Evolutionary conservation across 1,140 invertebrate species (phyloP).

Genomic region (Psilanteris sp.): DNA sequence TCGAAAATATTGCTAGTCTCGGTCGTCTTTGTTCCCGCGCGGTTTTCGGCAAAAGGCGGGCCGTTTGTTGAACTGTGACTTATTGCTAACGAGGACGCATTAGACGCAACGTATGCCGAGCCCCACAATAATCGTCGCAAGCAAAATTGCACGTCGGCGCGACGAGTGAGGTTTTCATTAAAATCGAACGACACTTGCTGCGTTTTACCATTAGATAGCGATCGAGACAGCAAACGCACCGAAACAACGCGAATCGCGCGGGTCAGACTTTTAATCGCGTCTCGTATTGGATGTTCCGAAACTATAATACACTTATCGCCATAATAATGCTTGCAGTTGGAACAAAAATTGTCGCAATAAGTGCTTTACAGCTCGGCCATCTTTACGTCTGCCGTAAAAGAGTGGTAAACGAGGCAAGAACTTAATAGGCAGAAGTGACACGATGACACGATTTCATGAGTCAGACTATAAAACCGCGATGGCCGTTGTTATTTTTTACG

Average conservation of each 20-base stretch:
- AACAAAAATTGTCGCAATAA: slow-evolving; percentile 1
- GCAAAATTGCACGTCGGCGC: too few relatives aligned
- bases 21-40: too few relatives aligned
- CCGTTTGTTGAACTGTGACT: too few relatives aligned
- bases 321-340: slow-evolving; percentile 8
- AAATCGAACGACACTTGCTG: slow-evolving; percentile 2
- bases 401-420: slow-evolving; percentile 1
- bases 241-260: neutral
- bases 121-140: too few relatives aligned
- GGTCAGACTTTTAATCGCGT: slow-evolving; percentile 4
- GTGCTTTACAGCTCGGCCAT: slow-evolving; percentile 7
- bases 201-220: neutral
- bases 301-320: slow-evolving; percentile 15
- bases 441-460: slow-evolving; percentile 15
- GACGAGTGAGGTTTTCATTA: slow-evolving; percentile 11
- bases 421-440: slow-evolving; percentile 12
- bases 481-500: slow-evolving; percentile 30
- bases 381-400: slow-evolving; percentile 21
- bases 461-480: slow-evolving; percentile 13
- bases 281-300: slow-evolving; percentile 1
- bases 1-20: too few relatives aligned
- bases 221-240: slow-evolving; percentile 5
- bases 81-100: too few relatives aligned
- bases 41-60: too few relatives aligned
- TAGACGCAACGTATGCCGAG: too few relatives aligned